Conservation (phyloP, 2,113 vertebrate species). For the Blennius ocellaris region DNA sequence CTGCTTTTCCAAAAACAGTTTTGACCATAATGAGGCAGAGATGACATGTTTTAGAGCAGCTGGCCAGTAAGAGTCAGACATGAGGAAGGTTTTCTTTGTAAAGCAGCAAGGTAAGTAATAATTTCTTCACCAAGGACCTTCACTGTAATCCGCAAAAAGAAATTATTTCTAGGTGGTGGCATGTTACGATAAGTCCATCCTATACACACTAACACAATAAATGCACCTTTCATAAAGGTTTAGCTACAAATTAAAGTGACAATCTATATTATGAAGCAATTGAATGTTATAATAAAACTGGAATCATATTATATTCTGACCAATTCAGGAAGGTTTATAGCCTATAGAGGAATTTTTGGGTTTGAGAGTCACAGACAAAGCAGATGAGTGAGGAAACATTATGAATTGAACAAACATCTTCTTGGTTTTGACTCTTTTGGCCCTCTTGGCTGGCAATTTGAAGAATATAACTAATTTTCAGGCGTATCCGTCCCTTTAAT, state of each 20-base stretch:
- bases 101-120: too few species aligned
- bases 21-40: too few species aligned
- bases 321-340: not conserved
- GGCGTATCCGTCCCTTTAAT: not conserved
- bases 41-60: too few species aligned
- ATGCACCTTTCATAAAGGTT: not conserved
- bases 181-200: too few species aligned
- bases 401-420: not conserved
- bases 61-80: too few species aligned
- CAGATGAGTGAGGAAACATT: not conserved
- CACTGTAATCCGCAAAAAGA: too few species aligned
- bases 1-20: too few species aligned
- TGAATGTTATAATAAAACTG: not conserved
- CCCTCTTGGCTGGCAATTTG: not conserved
- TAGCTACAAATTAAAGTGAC: not conserved
- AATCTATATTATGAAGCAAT: not conserved
- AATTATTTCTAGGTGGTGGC: too few species aligned
- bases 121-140: too few species aligned
- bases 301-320: not conserved
- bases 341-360: not conserved
- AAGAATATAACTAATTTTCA: not conserved
- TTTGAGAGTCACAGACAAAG: not conserved
- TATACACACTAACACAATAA: too few species aligned
- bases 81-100: too few species aligned
- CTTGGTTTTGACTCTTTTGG: not conserved